phyloP scores from a whole-genome alignment of 2,888 invertebrate species.

The Helleia helle region DNA sequence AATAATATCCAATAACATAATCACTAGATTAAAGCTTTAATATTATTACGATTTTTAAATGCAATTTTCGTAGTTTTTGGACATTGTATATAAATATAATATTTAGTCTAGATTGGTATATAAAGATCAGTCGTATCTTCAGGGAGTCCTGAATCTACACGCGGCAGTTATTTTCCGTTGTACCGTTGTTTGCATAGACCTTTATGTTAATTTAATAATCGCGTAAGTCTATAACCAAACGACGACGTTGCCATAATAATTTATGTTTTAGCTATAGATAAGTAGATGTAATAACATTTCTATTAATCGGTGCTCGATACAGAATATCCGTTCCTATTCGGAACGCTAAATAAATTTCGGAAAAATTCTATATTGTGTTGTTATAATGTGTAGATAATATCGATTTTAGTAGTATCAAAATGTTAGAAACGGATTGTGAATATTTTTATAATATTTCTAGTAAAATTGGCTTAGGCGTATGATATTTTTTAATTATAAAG shows the following conservation, averaged over 20 bases:
- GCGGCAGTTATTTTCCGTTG: too few relatives aligned
- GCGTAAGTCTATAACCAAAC: slow-evolving; percentile 46
- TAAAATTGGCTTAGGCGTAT: too few relatives aligned
- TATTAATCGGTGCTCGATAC: slow-evolving; percentile 52
- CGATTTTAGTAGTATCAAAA: slow-evolving; percentile 25
- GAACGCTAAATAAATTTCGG: slow-evolving; percentile 26
- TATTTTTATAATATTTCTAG: neutral
- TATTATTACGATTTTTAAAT: too few relatives aligned
- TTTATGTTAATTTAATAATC: neutral
- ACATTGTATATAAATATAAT: too few relatives aligned
- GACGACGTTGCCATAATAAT: slow-evolving; percentile 58
- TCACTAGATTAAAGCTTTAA: too few relatives aligned
- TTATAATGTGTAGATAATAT: slow-evolving; percentile 40
- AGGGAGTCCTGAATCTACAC: too few relatives aligned
- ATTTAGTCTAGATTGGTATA: too few relatives aligned
- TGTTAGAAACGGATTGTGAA: neutral
- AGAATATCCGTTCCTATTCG: slow-evolving; percentile 8
- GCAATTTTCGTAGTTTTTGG: too few relatives aligned
- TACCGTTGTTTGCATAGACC: slow-evolving; percentile 2
- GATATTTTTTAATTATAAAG: too few relatives aligned
- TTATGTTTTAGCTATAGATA: slow-evolving; percentile 41
- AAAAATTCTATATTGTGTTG: slow-evolving; percentile 43
- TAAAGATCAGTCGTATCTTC: too few relatives aligned
- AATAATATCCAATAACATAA: too few relatives aligned
- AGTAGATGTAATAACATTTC: slow-evolving; percentile 36